These are phyloP conservation scores for Equus quagga DNA, from an alignment of 2,113 vertebrate genomes.

Conservation along the genomic window DNA sequence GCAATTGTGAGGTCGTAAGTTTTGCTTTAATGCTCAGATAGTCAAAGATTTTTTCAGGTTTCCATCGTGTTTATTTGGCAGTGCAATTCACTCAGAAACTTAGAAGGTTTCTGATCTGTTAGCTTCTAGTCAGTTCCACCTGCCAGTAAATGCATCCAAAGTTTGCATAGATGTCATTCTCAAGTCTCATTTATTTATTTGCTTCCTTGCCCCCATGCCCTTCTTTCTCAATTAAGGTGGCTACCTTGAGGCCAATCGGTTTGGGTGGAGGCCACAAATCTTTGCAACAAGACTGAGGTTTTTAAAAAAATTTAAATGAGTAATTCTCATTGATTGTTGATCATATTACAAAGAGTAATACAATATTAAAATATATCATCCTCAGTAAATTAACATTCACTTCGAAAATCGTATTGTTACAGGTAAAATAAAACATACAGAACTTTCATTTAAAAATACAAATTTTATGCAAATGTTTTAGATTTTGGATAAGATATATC, in stretches of 20 bases:
- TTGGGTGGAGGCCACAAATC: not conserved
- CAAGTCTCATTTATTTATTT: not conserved
- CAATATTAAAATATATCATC: conserved; percentile 78
- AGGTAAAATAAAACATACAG: conserved; percentile 83
- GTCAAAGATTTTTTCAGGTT: not conserved
- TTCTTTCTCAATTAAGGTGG: not conserved
- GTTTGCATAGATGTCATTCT: not conserved
- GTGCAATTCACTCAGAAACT: not conserved
- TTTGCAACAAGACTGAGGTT: not conserved
- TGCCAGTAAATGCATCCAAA: not conserved
- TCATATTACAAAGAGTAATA: conserved; percentile 72
- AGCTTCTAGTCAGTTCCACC: not conserved
- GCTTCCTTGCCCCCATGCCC: not conserved
- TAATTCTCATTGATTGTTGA: conserved; percentile 81
- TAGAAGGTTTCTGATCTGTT: not conserved
- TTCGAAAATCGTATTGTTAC: conserved; percentile 75
- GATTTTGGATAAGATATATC: not conserved
- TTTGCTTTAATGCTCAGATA: not conserved
- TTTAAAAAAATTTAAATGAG: not conserved
- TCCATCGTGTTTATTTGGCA: not conserved
- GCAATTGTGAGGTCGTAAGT: not conserved
- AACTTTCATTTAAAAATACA: conserved; percentile 79
- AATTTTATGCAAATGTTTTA: conserved; percentile 75
- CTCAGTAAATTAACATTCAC: not conserved
- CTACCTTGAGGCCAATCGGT: not conserved